Evolutionary conservation across 2,888 invertebrate genomes (phyloP).

Genomic region (Campopleginae sp.): DNA sequence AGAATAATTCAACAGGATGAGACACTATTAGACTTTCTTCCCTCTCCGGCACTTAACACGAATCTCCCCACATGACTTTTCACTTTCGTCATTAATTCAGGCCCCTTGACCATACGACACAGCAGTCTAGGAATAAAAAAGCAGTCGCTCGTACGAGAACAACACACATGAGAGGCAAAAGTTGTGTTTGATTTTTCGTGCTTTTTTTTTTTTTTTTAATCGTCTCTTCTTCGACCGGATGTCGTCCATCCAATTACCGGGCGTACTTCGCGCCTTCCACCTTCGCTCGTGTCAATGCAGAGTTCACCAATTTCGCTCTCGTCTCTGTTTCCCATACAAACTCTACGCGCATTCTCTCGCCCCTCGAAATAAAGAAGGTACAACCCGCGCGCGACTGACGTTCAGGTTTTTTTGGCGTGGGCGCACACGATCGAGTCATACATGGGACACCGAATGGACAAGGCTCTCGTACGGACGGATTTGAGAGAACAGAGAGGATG

Average conservation of each 20-base stretch:
- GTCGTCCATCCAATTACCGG: slow-evolving; percentile 67
- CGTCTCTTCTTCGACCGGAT: slow-evolving; percentile 54
- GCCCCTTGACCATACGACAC: background rate
- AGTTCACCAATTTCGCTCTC: slow-evolving; percentile 54
- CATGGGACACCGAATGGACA: slow-evolving; percentile 55
- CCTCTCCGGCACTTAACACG: background rate
- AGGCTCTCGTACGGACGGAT: slow-evolving; percentile 38
- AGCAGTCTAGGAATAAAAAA: background rate
- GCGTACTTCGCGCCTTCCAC: slow-evolving; percentile 54
- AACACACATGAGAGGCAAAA: background rate
- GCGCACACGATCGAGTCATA: slow-evolving; percentile 62
- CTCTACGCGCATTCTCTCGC: background rate
- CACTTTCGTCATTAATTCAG: slow-evolving; percentile 21
- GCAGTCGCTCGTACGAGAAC: background rate
- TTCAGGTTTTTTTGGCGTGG: slow-evolving; percentile 47
- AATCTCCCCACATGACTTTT: slow-evolving; percentile 19
- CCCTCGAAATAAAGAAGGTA: slow-evolving; percentile 7
- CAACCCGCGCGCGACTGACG: background rate
- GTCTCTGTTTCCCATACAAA: slow-evolving; percentile 6
- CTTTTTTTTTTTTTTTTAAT: slow-evolving; percentile 28
- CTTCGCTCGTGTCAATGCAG: slow-evolving; percentile 52
- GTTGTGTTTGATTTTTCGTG: slow-evolving; percentile 19
- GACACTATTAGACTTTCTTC: slow-evolving; percentile 7
- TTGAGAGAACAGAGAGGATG: slow-evolving; percentile 41
- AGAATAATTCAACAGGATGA: background rate